Evolutionary conservation across 2,888 invertebrate species (phyloP), one percentile per base, ranked within the genome.

Genomic region (Branchinecta sandiegonensis): DNA sequence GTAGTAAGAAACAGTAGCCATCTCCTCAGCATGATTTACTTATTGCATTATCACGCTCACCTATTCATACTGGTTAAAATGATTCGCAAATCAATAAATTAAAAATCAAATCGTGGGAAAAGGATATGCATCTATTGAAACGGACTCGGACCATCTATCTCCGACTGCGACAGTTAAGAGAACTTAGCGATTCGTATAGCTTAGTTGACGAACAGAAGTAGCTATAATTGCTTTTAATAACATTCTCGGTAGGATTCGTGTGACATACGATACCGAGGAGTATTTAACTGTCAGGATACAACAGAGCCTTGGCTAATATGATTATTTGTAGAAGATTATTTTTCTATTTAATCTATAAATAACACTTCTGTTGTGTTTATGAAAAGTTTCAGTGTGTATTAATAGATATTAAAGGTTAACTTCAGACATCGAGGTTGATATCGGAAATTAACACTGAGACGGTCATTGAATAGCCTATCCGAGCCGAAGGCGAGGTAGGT

Each of bases 61-160:
- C 63, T 56, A 56, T 56, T 56, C 63, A 56, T 56, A 17, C 63
- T 56, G n/a, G 23, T 56, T 56, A 17, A 56, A 56, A 56, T 56
- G 63, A 56, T 56, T 56, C 63, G 63, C 63, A 8, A 56, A 56
- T 56, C 63, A 56, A 56, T 56, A 56, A 56, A 56, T 56, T 56
- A 56, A 56, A 56, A 23, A 6, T n/a, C 14, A 56, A 17, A 56
- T 56, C 63, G 63, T 56, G 63, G 63, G 63, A 56, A 56, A 56
- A 56, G n/a, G 23, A 56, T 23, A 17, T 56, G 14, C 23, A 23
- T 56, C 63, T 56, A 56, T 56, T 56, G 63, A 56, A 56, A 56
- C 37, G 37, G 37, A 37, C 37, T 37, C 37, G 37, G 37, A 37
- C 37, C 37, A 37, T 37, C 37, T 37, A 37, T 37, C n/a, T 56